Conservation (phyloP, 2,888 invertebrate genomes). For the Patella pellucida region DNA sequence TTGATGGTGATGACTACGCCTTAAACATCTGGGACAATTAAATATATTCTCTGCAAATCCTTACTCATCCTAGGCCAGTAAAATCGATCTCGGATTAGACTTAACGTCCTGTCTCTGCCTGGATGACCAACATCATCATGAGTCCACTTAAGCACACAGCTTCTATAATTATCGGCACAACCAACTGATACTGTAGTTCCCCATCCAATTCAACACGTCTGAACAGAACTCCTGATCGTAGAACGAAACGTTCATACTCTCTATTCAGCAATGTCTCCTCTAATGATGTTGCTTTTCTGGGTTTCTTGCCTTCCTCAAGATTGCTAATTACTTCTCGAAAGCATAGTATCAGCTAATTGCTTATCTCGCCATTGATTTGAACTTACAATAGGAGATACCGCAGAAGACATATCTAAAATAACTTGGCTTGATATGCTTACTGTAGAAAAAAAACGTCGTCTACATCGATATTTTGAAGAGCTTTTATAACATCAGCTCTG, state of each 20-base stretch:
- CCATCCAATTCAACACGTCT: background rate
- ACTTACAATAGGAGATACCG: background rate
- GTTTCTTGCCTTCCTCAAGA: background rate
- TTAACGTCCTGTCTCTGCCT: slow-evolving; percentile 29
- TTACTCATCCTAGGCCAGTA: slow-evolving; percentile 39
- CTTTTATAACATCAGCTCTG: background rate
- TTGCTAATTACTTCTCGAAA: background rate
- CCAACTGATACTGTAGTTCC: slow-evolving; percentile 20
- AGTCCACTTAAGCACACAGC: slow-evolving; percentile 22
- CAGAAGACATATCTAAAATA: background rate
- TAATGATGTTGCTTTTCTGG: background rate
- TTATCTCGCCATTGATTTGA: background rate
- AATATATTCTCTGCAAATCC: slow-evolving; percentile 29
- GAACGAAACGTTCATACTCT: background rate
- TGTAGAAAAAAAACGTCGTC: background rate
- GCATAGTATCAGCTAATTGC: no score
- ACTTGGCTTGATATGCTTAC: background rate
- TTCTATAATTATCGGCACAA: slow-evolving; percentile 30
- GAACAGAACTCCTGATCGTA: background rate
- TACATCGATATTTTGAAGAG: background rate
- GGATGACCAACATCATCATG: slow-evolving; percentile 39
- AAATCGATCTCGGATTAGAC: slow-evolving; percentile 32
- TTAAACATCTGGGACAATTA: slow-evolving; percentile 27
- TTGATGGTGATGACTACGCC: slow-evolving; percentile 11
- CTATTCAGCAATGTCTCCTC: background rate